Conservation (phyloP, 2,888 invertebrate genomes). For the Eilema griseolum region DNA sequence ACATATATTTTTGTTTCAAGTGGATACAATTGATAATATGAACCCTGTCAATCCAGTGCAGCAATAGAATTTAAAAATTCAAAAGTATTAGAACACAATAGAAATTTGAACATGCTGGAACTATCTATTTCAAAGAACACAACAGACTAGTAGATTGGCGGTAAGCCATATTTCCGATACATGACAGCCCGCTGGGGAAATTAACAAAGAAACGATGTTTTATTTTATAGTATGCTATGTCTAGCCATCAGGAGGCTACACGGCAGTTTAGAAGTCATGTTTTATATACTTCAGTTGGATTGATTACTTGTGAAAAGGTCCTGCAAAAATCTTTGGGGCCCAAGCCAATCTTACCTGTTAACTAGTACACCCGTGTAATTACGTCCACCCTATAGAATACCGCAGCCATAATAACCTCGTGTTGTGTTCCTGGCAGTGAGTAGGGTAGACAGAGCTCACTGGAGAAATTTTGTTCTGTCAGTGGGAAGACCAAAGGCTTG, state of each 20-base stretch:
- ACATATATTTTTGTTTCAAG: too few relatives aligned
- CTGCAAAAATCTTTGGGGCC: not conserved
- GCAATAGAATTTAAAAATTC: not conserved
- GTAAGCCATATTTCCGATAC: constrained; percentile 29
- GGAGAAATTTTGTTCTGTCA: too few relatives aligned
- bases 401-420: too few relatives aligned
- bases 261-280: not conserved
- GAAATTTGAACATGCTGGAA: not conserved
- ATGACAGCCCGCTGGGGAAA: constrained; percentile 47
- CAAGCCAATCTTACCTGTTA: not conserved
- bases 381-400: too few relatives aligned
- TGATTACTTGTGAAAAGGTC: not conserved
- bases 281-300: not conserved
- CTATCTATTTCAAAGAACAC: constrained; percentile 8
- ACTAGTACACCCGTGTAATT: not conserved
- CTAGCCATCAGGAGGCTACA: not conserved
- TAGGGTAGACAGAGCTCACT: too few relatives aligned
- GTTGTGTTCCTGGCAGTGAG: too few relatives aligned
- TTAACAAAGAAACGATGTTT: constrained; percentile 37
- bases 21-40: not conserved
- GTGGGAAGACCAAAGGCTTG: too few relatives aligned
- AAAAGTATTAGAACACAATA: not conserved
- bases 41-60: not conserved
- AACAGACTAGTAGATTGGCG: constrained; percentile 8
- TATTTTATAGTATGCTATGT: constrained; percentile 15